Base-by-base conservation (phyloP, 1,140 invertebrate genomes). In the Camponotus pennsylvanicus region DNA sequence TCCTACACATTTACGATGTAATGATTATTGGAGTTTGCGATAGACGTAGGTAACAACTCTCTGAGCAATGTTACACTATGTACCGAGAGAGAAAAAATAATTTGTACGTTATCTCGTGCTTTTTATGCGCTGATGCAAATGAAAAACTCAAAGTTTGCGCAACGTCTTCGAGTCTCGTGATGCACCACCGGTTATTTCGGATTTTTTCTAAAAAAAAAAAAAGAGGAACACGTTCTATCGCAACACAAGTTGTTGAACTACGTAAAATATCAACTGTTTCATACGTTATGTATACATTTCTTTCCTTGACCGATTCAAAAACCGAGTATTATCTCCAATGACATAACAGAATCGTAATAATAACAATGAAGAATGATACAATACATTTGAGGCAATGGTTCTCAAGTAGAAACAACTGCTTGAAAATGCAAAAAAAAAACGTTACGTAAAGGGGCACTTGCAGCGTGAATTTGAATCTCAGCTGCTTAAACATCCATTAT, bases 61-160 rank as follows among this genome's bases (percentile, higher is more conserved):
- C 42, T 45, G 15, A 0, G 13, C 49, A 21, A 37, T 32, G 37
- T 80, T 45, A 13, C 32, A 52, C 27, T 40, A 9, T 42, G 3
- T 34, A 34, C 3, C 9, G 15, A 66, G 42, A 45, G 11, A 45
- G 42, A 7, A 32, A 3, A 71, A 45, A 21, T 52, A 32, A 34
- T 6, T 57, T 7, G 40, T 9, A 34, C 27, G 15, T 71, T 82
- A 59, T 59, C 45, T 55, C 57, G 21, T 61, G 1, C 40, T 66
- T 55, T 66, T 66, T 66, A 66, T 21, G 21, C 21, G 21, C 37
- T 34, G 21, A 3, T 73, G 79, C 32, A 21, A 75, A 61, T 73
- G 67, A 73, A 4, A 75, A 13, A 49, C 34, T 1, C 40, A 75
- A 83, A 73, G 40, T 75, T 75, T 83, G 52, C 11, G 8, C 18